Conservation (phyloP, 2,797 vertebrate species). For the Esox masquinongy region DNA sequence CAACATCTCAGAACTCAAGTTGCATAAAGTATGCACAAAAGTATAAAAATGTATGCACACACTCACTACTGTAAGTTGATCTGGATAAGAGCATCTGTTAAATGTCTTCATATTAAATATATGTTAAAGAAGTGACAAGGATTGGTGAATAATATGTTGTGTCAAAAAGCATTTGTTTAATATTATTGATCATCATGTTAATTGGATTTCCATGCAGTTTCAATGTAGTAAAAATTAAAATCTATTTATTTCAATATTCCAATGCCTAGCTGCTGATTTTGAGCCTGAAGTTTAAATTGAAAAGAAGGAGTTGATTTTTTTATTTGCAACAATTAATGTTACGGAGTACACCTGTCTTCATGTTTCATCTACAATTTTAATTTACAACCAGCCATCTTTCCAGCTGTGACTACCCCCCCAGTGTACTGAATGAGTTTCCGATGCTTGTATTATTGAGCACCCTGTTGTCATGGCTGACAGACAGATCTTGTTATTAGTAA, state of each 20-base stretch:
- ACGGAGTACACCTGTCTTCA: slow-evolving; percentile 61
- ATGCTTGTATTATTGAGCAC: slow-evolving; percentile 60
- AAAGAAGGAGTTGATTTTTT: slow-evolving; percentile 22
- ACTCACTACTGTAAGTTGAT: no score
- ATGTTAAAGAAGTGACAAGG: background rate
- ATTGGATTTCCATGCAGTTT: background rate
- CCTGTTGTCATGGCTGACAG: slow-evolving; percentile 61
- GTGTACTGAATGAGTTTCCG: slow-evolving; percentile 50
- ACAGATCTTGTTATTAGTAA: slow-evolving; percentile 72
- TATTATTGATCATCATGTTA: background rate
- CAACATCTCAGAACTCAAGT: no score
- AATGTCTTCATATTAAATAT: background rate
- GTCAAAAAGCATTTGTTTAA: background rate
- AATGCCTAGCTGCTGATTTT: background rate
- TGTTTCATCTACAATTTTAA: slow-evolving; percentile 40
- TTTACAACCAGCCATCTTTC: background rate
- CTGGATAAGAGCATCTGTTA: background rate
- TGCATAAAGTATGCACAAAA: slow-evolving; percentile 18
- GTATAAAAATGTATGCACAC: slow-evolving; percentile 50
- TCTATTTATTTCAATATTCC: background rate
- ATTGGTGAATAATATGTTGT: background rate
- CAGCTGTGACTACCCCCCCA: slow-evolving; percentile 34
- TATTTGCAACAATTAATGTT: slow-evolving; percentile 49
- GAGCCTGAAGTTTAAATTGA: background rate
- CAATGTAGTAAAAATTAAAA: background rate